These are phyloP conservation scores for Iguana delicatissima DNA, from an alignment of 2,797 vertebrate genomes.

Conservation along the genomic window DNA sequence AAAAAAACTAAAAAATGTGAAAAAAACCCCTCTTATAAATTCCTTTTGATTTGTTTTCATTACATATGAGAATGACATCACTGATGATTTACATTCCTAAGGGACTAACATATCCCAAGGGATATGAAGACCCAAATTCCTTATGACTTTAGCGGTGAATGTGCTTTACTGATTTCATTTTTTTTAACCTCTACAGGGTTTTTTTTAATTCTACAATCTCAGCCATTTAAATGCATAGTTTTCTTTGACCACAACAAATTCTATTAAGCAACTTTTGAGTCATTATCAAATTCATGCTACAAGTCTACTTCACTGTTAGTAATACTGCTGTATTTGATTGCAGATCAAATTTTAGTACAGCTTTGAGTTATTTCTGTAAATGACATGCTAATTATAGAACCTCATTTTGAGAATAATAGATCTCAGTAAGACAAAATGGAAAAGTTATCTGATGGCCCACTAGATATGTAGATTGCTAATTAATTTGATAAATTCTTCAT, in stretches of 20 bases:
- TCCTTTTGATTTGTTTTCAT: too few species aligned
- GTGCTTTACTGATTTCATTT: not conserved
- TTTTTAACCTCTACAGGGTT: not conserved
- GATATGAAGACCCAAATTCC: too few species aligned
- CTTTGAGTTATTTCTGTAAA: slow-evolving; percentile 54
- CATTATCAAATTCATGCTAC: not conserved
- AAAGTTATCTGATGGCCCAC: slow-evolving; percentile 59
- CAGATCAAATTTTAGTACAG: slow-evolving; percentile 20
- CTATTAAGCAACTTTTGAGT: not conserved
- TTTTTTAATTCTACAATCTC: not conserved
- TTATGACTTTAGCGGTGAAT: too few species aligned
- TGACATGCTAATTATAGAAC: slow-evolving; percentile 51
- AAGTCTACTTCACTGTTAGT: slow-evolving; percentile 27
- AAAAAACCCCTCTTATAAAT: too few species aligned
- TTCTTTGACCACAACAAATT: not conserved
- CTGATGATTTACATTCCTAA: too few species aligned
- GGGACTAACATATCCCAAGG: too few species aligned
- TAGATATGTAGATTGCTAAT: slow-evolving; percentile 57
- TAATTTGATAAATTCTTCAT: slow-evolving; percentile 60
- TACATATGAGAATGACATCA: too few species aligned
- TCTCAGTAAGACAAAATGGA: slow-evolving; percentile 59
- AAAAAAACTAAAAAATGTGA: too few species aligned
- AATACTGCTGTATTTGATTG: slow-evolving; percentile 16
- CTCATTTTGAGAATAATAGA: slow-evolving; percentile 55
- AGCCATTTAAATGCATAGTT: not conserved